These are phyloP conservation scores for Pluvialis apricaria DNA, from an alignment of 2,113 vertebrate species.

Conservation along the genomic window DNA sequence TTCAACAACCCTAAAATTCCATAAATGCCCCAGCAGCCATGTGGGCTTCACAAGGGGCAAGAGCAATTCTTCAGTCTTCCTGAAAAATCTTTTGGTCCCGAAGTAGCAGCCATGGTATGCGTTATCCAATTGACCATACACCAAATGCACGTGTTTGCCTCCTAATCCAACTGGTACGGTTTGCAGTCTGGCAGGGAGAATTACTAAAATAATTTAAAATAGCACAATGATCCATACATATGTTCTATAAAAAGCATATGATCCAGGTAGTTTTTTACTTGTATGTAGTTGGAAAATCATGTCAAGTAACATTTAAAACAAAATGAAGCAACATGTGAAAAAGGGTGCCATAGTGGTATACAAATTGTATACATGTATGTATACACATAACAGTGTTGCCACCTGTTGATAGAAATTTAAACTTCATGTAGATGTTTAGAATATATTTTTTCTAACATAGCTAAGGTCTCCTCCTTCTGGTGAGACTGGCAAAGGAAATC, in stretches of 20 bases:
- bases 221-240: fast-evolving
- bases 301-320: neutral
- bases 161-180: neutral
- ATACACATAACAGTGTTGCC: conserved; percentile 31
- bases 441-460: neutral
- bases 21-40: fast-evolving
- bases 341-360: neutral
- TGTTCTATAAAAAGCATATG: neutral
- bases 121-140: neutral
- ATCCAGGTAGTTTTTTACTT: neutral
- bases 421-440: neutral
- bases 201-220: neutral
- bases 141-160: neutral
- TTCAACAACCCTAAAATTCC: neutral
- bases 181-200: neutral
- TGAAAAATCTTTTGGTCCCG: neutral
- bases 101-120: neutral
- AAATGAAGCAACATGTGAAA: neutral
- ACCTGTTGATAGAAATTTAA: conserved; percentile 46
- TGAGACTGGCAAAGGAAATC: neutral
- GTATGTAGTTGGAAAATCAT: neutral
- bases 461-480: neutral
- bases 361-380: neutral
- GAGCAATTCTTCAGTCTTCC: neutral
- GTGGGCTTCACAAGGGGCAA: neutral